A percentile compares a stretch with the other conserved stretches of the same genome.
Conservation (phyloP, 2,113 vertebrate genomes). For the Artemisiospiza belli region DNA sequence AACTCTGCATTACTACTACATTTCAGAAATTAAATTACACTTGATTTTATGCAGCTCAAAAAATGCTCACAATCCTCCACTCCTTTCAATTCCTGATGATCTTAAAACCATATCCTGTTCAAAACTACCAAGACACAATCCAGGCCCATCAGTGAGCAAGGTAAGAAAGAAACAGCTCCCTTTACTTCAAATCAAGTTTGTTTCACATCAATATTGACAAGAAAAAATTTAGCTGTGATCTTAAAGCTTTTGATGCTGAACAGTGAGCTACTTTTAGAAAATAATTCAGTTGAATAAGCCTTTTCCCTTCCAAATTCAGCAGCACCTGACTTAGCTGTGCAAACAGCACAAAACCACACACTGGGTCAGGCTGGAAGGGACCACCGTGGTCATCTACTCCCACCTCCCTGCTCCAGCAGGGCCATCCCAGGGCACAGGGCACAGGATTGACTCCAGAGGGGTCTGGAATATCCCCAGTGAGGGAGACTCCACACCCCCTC, state of each 20-base stretch:
- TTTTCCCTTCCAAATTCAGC: not conserved
- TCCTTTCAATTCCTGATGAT: not conserved
- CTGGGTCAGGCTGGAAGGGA: not conserved
- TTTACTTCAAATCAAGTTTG: not conserved
- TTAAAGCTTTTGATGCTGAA: not conserved
- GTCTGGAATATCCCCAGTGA: not conserved
- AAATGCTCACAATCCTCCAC: not conserved
- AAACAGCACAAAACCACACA: not conserved
- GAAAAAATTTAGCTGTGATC: not conserved
- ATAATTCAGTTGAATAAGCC: not conserved
- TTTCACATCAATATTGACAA: not conserved
- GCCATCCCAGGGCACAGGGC: accelerated
- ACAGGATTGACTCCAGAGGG: accelerated
- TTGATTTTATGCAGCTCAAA: not conserved
- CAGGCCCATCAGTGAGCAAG: not conserved
- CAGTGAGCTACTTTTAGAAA: not conserved
- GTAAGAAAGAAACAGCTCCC: not conserved
- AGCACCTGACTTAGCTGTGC: not conserved
- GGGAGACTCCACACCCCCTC: not conserved
- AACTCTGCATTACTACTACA: not conserved
- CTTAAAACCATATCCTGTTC: not conserved
- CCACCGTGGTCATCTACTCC: not conserved
- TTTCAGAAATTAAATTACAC: not conserved
- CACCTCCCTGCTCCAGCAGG: not conserved
- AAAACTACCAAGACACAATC: not conserved